Conservation (phyloP, 2,888 invertebrate genomes). For the Fragum whitleyi region DNA sequence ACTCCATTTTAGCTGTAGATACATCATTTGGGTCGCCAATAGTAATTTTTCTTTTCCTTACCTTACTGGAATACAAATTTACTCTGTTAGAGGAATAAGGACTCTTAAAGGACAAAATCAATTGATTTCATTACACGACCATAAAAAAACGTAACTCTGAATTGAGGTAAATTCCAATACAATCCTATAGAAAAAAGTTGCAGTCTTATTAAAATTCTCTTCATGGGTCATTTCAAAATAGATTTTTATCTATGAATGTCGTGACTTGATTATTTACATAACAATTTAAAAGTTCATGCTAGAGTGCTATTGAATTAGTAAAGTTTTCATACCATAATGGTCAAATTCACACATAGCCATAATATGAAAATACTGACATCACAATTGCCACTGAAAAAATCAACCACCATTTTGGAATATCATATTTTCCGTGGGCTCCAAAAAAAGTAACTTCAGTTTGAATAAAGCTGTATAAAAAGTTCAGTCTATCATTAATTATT, state of each 20-base stretch:
- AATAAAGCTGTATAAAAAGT: no score
- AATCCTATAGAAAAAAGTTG: background rate
- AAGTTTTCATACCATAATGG: background rate
- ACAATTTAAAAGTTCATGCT: constrained; percentile 3
- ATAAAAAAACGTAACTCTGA: no score
- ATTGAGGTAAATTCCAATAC: background rate
- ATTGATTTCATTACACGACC: no score
- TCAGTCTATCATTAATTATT: no score
- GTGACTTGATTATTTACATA: constrained; percentile 27
- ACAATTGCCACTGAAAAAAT: background rate
- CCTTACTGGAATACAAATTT: no score
- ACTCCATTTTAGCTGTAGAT: no score
- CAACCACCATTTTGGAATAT: background rate
- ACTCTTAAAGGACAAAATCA: no score
- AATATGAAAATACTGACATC: background rate
- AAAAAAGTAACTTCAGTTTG: no score
- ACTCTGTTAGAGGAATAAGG: no score
- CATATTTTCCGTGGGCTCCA: no score
- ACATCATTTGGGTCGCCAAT: no score
- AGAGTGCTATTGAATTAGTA: background rate
- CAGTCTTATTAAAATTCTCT: constrained; percentile 5
- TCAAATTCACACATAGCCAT: background rate
- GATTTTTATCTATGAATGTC: background rate
- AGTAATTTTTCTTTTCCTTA: no score
- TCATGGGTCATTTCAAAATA: constrained; percentile 6